Base-by-base conservation (phyloP, 2,797 vertebrate genomes). In the Dermochelys coriacea region DNA sequence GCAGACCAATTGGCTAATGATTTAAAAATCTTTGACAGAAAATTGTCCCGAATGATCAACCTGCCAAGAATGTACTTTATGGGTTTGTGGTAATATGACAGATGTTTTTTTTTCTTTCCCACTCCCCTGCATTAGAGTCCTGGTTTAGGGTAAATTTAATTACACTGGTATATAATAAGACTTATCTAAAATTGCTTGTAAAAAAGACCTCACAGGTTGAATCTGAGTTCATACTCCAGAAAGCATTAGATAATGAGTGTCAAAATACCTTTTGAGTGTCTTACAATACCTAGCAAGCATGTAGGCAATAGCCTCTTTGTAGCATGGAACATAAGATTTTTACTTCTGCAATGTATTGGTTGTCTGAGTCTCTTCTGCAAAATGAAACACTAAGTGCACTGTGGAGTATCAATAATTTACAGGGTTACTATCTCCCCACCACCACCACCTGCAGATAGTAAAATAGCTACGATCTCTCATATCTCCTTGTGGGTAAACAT, bases 321-420 rank as follows among this genome's bases (percentile, higher is more conserved):
- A 77, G 23, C 5, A 86, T 79, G 84, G 29, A 1, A 14, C 57
- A 31, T 68, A 85, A 91, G 27, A 57, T 88, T 92, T 57, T 95
- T 88, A 3, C 82, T 95, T 88, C 57, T 90, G 61, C 14, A 47
- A 5, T 86, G 50, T 86, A 45, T 25, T 87, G 74, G 31, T 75
- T 86, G 4, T 47, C 21, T 90, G 90, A 95, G 92, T 94, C 88
- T 95, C 96, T 97, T 92, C 95, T 93, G 80, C 10, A 54, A 79
- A 84, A 87, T 64, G 85, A 75, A 86, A 90, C 74, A 84, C 23
- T 50, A 83, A 91, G 80, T 91, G 14, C 29, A 79, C 88, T 91
- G 50, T 88, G 54, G 88, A 34, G 2, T 29, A 54, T 91, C 91
- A 95, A 94, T 88, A 85, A 94, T 93, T 84, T 84, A 91, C 71